Percentiles rank a stretch among this genome's conserved stretches.
Evolutionary conservation across 2,113 vertebrate species (phyloP).

Genomic region (Lampris megalopsis): DNA sequence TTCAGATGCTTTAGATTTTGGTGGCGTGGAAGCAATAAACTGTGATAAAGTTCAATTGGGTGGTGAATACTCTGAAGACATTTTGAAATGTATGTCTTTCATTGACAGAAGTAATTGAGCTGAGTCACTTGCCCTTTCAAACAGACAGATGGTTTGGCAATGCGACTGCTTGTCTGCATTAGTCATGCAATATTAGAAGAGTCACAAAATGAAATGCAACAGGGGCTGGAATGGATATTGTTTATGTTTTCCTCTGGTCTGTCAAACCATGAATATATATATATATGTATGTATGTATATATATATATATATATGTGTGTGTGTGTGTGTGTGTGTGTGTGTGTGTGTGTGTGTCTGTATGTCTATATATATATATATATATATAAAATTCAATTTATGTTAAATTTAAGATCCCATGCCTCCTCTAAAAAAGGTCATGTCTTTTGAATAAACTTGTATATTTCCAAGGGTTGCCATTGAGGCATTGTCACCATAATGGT

Average conservation of each 20-base stretch:
- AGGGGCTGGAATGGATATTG: constrained; percentile 16
- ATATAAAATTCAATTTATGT: constrained; percentile 35
- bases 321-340: too few species aligned
- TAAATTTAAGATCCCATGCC: constrained; percentile 37
- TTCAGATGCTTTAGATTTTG: too few species aligned
- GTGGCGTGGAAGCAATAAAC: too few species aligned
- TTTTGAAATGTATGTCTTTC: neutral
- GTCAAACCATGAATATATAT: too few species aligned
- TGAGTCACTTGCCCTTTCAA: constrained; percentile 6
- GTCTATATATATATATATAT: too few species aligned
- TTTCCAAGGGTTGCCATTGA: constrained; percentile 28
- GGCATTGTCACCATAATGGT: constrained; percentile 44
- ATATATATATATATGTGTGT: too few species aligned
- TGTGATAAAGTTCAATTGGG: too few species aligned
- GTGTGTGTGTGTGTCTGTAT: too few species aligned
- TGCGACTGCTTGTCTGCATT: neutral
- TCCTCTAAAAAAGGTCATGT: constrained; percentile 52
- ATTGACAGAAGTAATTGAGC: neutral
- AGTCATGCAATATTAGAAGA: neutral
- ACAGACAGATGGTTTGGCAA: constrained; percentile 1
- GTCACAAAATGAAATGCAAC: constrained; percentile 32
- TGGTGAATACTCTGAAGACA: too few species aligned
- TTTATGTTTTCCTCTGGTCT: constrained; percentile 8
- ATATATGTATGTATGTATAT: too few species aligned
- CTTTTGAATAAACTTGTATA: constrained; percentile 40